phyloP scores from a whole-genome alignment of 2,888 invertebrate genomes.

The Apamea anceps region DNA sequence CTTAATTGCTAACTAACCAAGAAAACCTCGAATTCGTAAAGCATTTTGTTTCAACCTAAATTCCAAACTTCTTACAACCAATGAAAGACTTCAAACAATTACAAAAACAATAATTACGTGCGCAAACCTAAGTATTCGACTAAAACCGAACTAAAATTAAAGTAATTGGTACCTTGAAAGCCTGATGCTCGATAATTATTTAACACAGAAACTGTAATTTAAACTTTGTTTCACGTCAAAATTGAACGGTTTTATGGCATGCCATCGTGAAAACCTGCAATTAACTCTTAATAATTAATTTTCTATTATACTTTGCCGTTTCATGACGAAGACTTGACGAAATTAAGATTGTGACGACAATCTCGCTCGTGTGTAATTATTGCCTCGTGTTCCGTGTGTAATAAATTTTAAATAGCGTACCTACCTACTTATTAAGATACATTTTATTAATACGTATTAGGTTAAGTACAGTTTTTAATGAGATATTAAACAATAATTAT shows the following conservation, averaged over 20 bases:
- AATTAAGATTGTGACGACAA: slow-evolving; percentile 31
- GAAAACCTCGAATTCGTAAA: background rate
- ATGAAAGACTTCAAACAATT: slow-evolving; percentile 15
- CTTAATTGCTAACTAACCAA: background rate
- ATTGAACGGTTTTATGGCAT: slow-evolving; percentile 4
- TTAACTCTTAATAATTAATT: slow-evolving; percentile 51
- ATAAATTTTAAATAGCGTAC: background rate
- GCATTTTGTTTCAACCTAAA: background rate
- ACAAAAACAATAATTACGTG: slow-evolving; percentile 22
- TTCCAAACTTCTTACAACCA: background rate
- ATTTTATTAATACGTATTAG: background rate
- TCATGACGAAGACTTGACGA: slow-evolving; percentile 31
- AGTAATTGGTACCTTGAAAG: slow-evolving; percentile 10
- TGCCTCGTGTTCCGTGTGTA: background rate
- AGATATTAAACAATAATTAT: too few species aligned
- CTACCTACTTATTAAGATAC: background rate
- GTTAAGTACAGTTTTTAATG: background rate
- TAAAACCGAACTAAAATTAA: slow-evolving; percentile 13
- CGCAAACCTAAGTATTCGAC: background rate
- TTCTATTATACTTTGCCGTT: slow-evolving; percentile 41
- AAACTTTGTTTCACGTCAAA: slow-evolving; percentile 23
- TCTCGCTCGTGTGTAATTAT: slow-evolving; percentile 15
- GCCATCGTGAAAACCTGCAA: slow-evolving; percentile 25
- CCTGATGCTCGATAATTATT: slow-evolving; percentile 32
- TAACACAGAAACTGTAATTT: slow-evolving; percentile 40